These are phyloP conservation scores for Operophtera brumata DNA, from an alignment of 2,888 invertebrate genomes.

Conservation along the genomic window DNA sequence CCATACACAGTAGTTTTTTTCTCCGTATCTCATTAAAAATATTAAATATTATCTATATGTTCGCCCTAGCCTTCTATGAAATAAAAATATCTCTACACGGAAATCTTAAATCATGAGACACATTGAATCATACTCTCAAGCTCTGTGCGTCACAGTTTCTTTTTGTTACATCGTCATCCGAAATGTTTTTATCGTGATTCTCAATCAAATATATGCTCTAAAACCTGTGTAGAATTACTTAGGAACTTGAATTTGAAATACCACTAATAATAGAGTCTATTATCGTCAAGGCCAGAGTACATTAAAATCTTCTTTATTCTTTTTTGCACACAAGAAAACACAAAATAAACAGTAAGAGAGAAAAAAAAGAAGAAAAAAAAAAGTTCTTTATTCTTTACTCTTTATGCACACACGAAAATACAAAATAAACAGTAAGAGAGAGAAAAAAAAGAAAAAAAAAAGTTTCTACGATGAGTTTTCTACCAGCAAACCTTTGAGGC, in stretches of 20 bases:
- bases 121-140: conserved; percentile 12
- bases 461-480: no score
- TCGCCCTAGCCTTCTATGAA: conserved; percentile 4
- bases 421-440: no score
- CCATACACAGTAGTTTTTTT: no score
- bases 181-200: not conserved
- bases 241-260: conserved; percentile 2
- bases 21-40: no score
- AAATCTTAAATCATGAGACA: conserved; percentile 21
- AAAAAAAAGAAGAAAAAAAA: no score
- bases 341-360: no score
- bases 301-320: no score
- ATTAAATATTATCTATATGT: not conserved
- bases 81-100: conserved; percentile 14
- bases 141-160: conserved; percentile 15
- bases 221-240: not conserved
- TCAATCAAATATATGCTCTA: not conserved
- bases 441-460: no score
- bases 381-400: no score
- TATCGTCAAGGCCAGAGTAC: conserved; percentile 6
- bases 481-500: no score
- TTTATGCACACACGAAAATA: no score
- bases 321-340: no score
- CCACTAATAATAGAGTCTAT: conserved; percentile 6
- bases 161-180: not conserved